Evolutionary conservation across 2,888 invertebrate genomes (phyloP), one percentile per base, ranked within the genome.

Genomic region (Gisinianus flammeolus): DNA sequence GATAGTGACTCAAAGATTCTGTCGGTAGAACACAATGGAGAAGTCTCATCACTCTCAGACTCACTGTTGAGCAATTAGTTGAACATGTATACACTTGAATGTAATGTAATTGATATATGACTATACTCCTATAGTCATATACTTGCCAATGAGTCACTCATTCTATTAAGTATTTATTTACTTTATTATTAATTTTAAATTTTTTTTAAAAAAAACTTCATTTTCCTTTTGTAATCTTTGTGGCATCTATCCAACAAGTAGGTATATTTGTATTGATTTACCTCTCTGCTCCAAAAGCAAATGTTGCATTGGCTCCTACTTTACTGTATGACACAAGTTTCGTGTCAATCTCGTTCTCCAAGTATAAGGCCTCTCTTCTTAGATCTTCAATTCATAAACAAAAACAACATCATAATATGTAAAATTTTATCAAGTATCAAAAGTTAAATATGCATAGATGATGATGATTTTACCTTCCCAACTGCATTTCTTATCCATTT

Each of bases 261-360:
- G n/a, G n/a, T n/a, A n/a, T n/a, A n/a, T n/a, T n/a, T n/a, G n/a
- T n/a, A n/a, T n/a, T n/a, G n/a, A 69, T 12, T 33, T 66, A 74
- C 74, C 66, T 74, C 44, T 74, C 74, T 52, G 33, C 66, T 30
- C 54, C 62, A 28, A 56, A 79, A 26, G 54, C 67, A 44, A 81
- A 81, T 8, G 83, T 69, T 26, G 82, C 77, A 79, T 81, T 84
- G 10, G 94, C 92, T 26, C 96, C 96, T 54, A 98, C 90, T 89
- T 98, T 98, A 87, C 96, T 97, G 86, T 97, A 96, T 6, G 95
- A 94, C 1, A 98, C 96, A 81, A 98, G 89, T 87, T 98, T 98
- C 16, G 95, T 89, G 87, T 98, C 98, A 85, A 98, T 95, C 87
- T 97, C 98, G 89, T 97, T 98, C 88, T 98, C 98, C 73, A 98